Evolutionary conservation across 2,888 invertebrate species (phyloP), one percentile per base, ranked within the genome.

Genomic region (Branchipolynoe longqiensis): DNA sequence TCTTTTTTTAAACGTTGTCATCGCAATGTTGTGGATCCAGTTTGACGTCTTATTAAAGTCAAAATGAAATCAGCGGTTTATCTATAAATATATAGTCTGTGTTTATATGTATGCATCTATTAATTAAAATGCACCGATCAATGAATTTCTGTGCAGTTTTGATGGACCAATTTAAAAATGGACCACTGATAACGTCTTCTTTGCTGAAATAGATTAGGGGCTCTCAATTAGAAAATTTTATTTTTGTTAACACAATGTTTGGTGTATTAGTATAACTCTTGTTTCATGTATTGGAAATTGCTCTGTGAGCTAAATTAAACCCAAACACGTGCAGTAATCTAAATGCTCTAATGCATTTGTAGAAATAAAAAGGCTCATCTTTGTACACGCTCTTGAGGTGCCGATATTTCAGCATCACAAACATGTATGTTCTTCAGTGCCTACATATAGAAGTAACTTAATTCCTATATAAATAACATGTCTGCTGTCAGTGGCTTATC

Each of bases 341-440:
- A 48, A 12, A 69, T 38, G 69, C 38, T 38, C 36, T n/a, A n/a
- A 22, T 36, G 38, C 69, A 69, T 69, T 69, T 38, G 33, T 12
- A 69, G 2, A 69, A 8, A 36, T 14, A 36, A 36, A 33, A 69
- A 38, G 69, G 22, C 38, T 38, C 33, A 33, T 48, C 69, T 69
- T 69, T 69, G 69, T 69, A 78, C 78, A 78, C 54, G 78, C 78
- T 48, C 48, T 78, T 18, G 18, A 78, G 78, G 78, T 78, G 78
- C 78, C 78, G 41, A 48, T 78, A 33, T 78, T 78, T 78, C 48
- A 41, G 54, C 78, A 78, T 78, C 78, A 78, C 78, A 54, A 28
- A 78, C 78, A 3, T 78, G 48, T 78, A 48, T 48, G 48, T 78
- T 78, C 54, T 78, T 48, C 48, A 78, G 78, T 78, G 78, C 78